Conservation (phyloP, 2,888 invertebrate species). For the Agonopterix subpropinquella region DNA sequence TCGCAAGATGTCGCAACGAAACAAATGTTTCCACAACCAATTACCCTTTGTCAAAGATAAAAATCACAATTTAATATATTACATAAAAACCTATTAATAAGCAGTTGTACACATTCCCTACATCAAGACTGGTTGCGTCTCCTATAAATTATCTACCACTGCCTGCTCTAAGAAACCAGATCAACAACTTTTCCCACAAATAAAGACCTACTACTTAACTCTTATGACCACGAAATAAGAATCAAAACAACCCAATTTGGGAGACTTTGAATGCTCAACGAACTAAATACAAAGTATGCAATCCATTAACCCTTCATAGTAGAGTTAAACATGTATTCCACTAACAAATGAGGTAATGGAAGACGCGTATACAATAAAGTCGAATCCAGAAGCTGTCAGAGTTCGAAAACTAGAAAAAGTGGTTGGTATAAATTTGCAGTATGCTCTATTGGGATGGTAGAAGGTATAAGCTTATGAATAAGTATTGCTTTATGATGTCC, state of each 20-base stretch:
- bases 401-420: slow-evolving; percentile 7
- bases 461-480: not conserved
- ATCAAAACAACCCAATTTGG: no score
- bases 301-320: not conserved
- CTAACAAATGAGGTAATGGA: slow-evolving; percentile 3
- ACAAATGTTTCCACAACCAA: slow-evolving; percentile 3
- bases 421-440: slow-evolving; percentile 9
- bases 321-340: not conserved
- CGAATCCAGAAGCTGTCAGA: slow-evolving; percentile 2
- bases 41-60: slow-evolving; percentile 8
- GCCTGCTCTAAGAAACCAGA: not conserved
- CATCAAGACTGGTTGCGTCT: slow-evolving; percentile 4
- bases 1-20: not conserved
- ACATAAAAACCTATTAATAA: slow-evolving; percentile 11
- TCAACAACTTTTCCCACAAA: not conserved
- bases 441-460: not conserved
- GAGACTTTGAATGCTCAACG: no score
- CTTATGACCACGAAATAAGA: not conserved
- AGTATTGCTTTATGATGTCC: no score
- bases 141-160: slow-evolving; percentile 6
- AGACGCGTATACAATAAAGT: not conserved
- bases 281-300: not conserved
- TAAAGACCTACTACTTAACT: not conserved
- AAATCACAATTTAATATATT: slow-evolving; percentile 10
- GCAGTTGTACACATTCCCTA: slow-evolving; percentile 11